These are phyloP conservation scores for Merodon equestris DNA, from an alignment of 2,888 invertebrate genomes.

Conservation along the genomic window DNA sequence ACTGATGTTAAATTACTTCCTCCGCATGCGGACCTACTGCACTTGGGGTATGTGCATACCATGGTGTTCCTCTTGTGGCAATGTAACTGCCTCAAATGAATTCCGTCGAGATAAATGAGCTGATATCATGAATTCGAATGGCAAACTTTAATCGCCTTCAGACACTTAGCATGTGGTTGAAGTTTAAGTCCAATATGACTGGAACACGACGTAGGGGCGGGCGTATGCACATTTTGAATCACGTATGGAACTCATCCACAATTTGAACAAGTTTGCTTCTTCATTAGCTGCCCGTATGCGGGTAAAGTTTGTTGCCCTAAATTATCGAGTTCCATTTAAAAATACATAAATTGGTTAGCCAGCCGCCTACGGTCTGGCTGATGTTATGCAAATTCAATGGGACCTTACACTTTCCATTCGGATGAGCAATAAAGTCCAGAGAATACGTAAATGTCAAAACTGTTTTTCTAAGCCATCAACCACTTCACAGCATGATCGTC, in stretches of 20 bases:
- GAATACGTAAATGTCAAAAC: conserved; percentile 33
- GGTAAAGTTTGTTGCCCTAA: conserved; percentile 17
- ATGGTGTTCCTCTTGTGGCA: conserved; percentile 59
- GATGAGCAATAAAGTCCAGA: conserved; percentile 33
- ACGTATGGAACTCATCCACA: conserved; percentile 29
- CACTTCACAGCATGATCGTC: too few relatives aligned
- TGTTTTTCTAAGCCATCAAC: conserved; percentile 15
- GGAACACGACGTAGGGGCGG: neutral
- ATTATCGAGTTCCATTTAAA: conserved; percentile 57
- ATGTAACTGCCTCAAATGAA: conserved; percentile 63
- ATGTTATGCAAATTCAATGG: conserved; percentile 63
- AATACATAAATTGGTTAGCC: conserved; percentile 55
- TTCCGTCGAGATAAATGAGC: conserved; percentile 64
- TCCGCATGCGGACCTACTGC: neutral
- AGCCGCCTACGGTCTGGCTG: conserved; percentile 23
- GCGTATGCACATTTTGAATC: conserved; percentile 41
- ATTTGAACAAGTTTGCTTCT: conserved; percentile 28
- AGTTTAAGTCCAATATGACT: conserved; percentile 18
- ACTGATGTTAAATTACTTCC: conserved; percentile 47
- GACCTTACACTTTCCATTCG: conserved; percentile 59
- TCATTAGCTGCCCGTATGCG: conserved; percentile 38
- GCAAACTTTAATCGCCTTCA: conserved; percentile 58
- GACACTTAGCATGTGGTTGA: conserved; percentile 18
- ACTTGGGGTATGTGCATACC: conserved; percentile 24
- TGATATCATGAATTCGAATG: conserved; percentile 67